Evolutionary conservation across 1,140 invertebrate species (phyloP).

Genomic region (Drosophila burlai): DNA sequence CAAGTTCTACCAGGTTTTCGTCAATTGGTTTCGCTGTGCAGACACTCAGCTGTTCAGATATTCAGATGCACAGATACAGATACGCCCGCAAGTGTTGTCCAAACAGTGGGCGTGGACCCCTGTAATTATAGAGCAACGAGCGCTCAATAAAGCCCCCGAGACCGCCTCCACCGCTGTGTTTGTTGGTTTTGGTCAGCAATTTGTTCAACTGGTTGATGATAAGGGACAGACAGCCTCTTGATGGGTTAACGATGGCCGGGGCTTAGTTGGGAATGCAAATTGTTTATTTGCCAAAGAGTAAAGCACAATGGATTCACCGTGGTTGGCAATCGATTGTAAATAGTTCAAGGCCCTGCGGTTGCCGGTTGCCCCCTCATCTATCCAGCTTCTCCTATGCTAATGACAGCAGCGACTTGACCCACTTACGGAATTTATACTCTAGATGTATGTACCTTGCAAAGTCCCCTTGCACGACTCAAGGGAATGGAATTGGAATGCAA

Average conservation of each 20-base stretch:
- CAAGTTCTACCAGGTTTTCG: background rate
- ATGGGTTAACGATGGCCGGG: slow-evolving; percentile 42
- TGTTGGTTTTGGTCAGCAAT: slow-evolving; percentile 71
- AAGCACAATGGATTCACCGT: slow-evolving; percentile 49
- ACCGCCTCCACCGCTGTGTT: slow-evolving; percentile 25
- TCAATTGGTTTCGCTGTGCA: background rate
- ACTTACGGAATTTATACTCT: slow-evolving; percentile 27
- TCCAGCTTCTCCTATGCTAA: slow-evolving; percentile 42
- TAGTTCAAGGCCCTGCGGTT: slow-evolving; percentile 30
- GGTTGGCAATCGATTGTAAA: slow-evolving; percentile 40
- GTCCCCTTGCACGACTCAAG: background rate
- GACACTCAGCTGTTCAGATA: slow-evolving; percentile 15
- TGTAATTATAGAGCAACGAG: slow-evolving; percentile 65
- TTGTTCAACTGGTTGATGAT: slow-evolving; percentile 62
- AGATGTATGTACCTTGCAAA: background rate
- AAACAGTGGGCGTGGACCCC: slow-evolving; percentile 56
- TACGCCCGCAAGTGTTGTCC: slow-evolving; percentile 61
- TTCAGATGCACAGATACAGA: slow-evolving; percentile 24
- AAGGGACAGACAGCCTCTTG: slow-evolving; percentile 37
- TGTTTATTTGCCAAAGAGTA: slow-evolving; percentile 70
- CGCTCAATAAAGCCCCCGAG: slow-evolving; percentile 48
- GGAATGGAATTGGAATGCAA: slow-evolving; percentile 34
- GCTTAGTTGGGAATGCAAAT: slow-evolving; percentile 77
- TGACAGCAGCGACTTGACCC: slow-evolving; percentile 58
- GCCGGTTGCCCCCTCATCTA: background rate